These are phyloP conservation scores for Acanthacorydalis orientalis DNA, from an alignment of 2,888 invertebrate species.

Conservation along the genomic window DNA sequence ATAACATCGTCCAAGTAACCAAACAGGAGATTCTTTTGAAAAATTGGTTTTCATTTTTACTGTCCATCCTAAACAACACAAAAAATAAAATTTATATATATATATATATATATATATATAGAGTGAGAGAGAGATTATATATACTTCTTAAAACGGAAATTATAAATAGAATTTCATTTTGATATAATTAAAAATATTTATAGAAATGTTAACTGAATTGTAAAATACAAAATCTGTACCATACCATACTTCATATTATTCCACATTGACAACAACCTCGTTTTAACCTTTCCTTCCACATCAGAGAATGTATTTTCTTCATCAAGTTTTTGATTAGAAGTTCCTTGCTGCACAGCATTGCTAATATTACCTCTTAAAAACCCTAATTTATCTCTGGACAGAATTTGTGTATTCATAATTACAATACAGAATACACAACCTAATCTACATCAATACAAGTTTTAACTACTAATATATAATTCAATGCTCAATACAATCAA, in stretches of 20 bases:
- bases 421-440: too few species aligned
- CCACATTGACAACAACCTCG: slow-evolving; percentile 73
- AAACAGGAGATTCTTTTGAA: slow-evolving; percentile 76
- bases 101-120: not conserved
- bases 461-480: too few species aligned
- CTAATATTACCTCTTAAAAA: slow-evolving; percentile 15
- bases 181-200: too few species aligned
- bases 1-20: slow-evolving; percentile 70
- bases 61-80: slow-evolving; percentile 40
- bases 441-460: too few species aligned
- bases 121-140: too few species aligned
- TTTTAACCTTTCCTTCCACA: slow-evolving; percentile 62
- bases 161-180: too few species aligned
- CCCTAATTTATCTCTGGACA: not conserved
- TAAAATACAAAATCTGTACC: slow-evolving; percentile 10
- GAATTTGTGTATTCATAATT: not conserved
- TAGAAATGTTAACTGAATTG: too few species aligned
- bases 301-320: slow-evolving; percentile 26
- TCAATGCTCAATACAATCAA: too few species aligned
- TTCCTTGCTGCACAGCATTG: not conserved
- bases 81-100: slow-evolving; percentile 1
- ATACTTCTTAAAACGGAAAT: too few species aligned
- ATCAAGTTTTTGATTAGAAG: slow-evolving; percentile 14
- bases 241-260: slow-evolving; percentile 78
- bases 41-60: slow-evolving; percentile 60